Evolutionary conservation across 2,113 vertebrate genomes (phyloP), one percentile per base, ranked within the genome.

Genomic region (Theristicus caerulescens): DNA sequence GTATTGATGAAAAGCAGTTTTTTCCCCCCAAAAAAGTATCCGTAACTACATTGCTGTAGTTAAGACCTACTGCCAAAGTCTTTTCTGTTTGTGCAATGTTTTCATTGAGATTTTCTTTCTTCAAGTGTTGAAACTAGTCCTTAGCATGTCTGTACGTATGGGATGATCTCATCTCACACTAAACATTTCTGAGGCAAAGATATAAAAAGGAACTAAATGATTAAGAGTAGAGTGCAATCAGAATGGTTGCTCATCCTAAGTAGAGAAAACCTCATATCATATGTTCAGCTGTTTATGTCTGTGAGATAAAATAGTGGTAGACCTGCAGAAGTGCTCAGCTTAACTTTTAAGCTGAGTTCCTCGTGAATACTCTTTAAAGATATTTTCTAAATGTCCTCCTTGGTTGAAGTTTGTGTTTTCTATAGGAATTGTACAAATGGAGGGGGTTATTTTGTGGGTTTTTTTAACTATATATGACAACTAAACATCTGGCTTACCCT

Each of bases 91-190:
- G 13, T 92, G n/a, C 22, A 57, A 10, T 38, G 5, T 49, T 96
- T 95, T 79, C 18, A 83, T 79, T 72, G 76, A 90, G 55, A 86
- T 83, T 96, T 95, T 38, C 24, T 77, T 94, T 94, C 57, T 55
- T 83, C 21, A 36, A 58, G 32, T 69, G 29, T 10, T 90, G 55
- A 89, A 95, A 70, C 57, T 82, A 91, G 58, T 86, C 31, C 93
- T 89, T 91, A 93, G 34, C 58, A 46, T 89, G 86, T 64, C 69
- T 93, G 38, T n/a, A 65, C 10, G 2, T 70, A 79, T 64, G 38
- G 40, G 51, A 62, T 95, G 76, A 91, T 61, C 38, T 94, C 65
- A 79, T 88, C 46, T 92, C 57, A 65, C 27, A 49, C 9, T 46
- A 65, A 93, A 71, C 17, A 88, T 67, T 93, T 88, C 51, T 73